Conservation (phyloP, 2,888 invertebrate species). For the Athalia circularis region DNA sequence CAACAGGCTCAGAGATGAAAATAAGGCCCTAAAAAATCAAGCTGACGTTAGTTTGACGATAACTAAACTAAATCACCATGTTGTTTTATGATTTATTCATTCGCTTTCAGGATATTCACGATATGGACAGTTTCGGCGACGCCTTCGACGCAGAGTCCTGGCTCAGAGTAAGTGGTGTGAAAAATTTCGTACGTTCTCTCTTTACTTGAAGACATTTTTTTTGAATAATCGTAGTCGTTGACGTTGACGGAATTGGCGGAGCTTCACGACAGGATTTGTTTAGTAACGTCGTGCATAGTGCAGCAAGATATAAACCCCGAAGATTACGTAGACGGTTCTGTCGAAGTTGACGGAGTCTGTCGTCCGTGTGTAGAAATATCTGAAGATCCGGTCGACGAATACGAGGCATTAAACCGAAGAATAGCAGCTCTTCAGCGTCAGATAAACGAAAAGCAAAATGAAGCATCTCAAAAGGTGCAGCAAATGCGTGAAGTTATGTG, state of each 20-base stretch:
- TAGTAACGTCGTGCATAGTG: slow-evolving; percentile 62
- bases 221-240: slow-evolving; percentile 58
- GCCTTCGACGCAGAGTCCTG: slow-evolving; percentile 64
- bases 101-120: not conserved
- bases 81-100: not conserved
- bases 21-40: slow-evolving; percentile 51
- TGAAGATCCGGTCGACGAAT: slow-evolving; percentile 46
- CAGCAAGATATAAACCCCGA: slow-evolving; percentile 51
- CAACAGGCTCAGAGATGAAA: slow-evolving; percentile 50
- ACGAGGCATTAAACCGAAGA: slow-evolving; percentile 61
- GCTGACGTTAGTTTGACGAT: not conserved
- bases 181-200: not conserved
- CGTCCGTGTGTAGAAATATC: slow-evolving; percentile 45
- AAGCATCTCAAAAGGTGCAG: slow-evolving; percentile 60
- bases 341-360: slow-evolving; percentile 20
- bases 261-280: slow-evolving; percentile 66
- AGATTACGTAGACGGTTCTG: slow-evolving; percentile 21
- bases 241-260: slow-evolving; percentile 66
- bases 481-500: slow-evolving; percentile 61
- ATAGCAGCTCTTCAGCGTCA: slow-evolving; percentile 66
- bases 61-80: not conserved
- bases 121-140: slow-evolving; percentile 48
- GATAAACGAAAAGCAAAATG: slow-evolving; percentile 65
- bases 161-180: slow-evolving; percentile 56
- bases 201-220: not conserved